A percentile compares a stretch with the other conserved stretches of the same genome.
Evolutionary conservation across 2,888 invertebrate genomes (phyloP).

Genomic region (Cerceris rybyensis): DNA sequence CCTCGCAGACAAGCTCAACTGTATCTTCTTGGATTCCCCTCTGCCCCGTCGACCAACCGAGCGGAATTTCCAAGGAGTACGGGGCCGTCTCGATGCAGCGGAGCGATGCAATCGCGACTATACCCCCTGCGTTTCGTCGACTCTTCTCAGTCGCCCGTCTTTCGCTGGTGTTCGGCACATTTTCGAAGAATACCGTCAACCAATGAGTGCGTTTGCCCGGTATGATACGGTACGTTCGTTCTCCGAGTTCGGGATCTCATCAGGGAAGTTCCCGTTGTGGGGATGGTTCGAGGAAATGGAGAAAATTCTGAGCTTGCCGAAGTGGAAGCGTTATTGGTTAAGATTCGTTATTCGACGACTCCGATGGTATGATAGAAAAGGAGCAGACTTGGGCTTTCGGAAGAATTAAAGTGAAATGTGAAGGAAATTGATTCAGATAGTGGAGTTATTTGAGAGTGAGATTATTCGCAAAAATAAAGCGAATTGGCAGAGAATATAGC

Average conservation of each 20-base stretch:
- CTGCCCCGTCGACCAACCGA: conserved; percentile 35
- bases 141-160: not conserved
- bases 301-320: conserved; percentile 21
- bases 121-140: not conserved
- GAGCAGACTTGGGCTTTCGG: not conserved
- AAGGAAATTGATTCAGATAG: not conserved
- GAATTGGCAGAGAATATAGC: too few relatives aligned
- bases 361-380: not conserved
- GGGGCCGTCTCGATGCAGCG: conserved; percentile 31
- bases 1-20: conserved; percentile 16
- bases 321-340: conserved; percentile 5
- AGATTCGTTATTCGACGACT: conserved; percentile 1
- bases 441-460: too few relatives aligned
- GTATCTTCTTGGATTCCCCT: not conserved
- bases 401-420: not conserved
- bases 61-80: conserved; percentile 69
- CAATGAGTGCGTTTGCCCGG: conserved; percentile 7
- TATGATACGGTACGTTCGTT: conserved; percentile 29
- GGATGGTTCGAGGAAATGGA: conserved; percentile 15
- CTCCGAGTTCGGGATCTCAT: conserved; percentile 23
- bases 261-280: conserved; percentile 7
- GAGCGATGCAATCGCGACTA: conserved; percentile 25
- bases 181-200: conserved; percentile 12
- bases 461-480: too few relatives aligned
- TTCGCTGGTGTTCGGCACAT: not conserved